Percentiles rank a stretch among this genome's conserved stretches.
Evolutionary conservation across 53 echinoderm and acorn worm species (phyloP).

Genomic region (Hippasteria phrygiana): DNA sequence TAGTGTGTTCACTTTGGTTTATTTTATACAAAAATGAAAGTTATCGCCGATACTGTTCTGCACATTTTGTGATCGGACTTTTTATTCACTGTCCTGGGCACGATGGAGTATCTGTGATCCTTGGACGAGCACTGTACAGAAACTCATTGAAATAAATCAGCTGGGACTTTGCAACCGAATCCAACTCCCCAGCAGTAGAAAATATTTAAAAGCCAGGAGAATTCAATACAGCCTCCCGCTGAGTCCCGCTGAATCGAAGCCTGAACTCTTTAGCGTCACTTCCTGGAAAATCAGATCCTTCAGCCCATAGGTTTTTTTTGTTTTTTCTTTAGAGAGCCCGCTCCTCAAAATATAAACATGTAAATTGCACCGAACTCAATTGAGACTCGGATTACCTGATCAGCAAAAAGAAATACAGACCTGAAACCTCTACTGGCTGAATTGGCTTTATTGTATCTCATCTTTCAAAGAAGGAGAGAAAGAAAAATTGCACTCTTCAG

Average conservation of each 20-base stretch:
- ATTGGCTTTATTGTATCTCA: slow-evolving; percentile 6
- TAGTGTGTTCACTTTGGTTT: no score
- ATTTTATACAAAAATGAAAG: no score
- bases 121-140: not conserved
- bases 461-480: not conserved
- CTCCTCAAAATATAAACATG: not conserved
- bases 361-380: slow-evolving; percentile 6
- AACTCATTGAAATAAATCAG: not conserved
- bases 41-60: no score
- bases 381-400: slow-evolving; percentile 23
- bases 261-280: not conserved
- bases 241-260: not conserved
- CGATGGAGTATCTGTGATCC: not conserved
- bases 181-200: not conserved
- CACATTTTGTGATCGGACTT: no score
- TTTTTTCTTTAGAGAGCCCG: not conserved
- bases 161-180: not conserved
- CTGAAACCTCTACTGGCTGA: not conserved
- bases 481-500: not conserved
- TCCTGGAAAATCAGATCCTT: not conserved
- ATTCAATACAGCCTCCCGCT: not conserved
- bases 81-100: no score
- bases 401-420: slow-evolving; percentile 3
- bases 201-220: not conserved
- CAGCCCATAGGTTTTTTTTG: not conserved